These are phyloP conservation scores for Montipora sp. DNA, from an alignment of 64 coral and sea anemone species.

Conservation along the genomic window DNA sequence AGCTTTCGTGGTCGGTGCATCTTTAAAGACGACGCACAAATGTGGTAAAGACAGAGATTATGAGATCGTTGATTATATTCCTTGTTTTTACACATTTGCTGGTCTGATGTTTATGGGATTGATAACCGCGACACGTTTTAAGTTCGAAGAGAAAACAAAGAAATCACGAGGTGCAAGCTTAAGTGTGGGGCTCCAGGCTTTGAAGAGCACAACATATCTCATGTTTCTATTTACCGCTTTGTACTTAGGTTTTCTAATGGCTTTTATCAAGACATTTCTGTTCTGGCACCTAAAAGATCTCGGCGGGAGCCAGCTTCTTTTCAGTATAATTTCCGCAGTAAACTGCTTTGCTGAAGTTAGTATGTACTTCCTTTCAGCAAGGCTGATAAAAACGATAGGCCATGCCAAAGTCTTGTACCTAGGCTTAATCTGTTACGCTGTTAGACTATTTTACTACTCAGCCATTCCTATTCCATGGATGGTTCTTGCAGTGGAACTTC, in stretches of 20 bases:
- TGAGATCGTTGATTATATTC: conserved; percentile 97
- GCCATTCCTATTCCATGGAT: conserved; percentile 95
- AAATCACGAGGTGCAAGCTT: conserved; percentile 73
- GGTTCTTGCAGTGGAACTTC: conserved; percentile 91
- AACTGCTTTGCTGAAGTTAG: conserved; percentile 99
- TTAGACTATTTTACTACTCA: conserved; percentile 95
- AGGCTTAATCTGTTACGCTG: conserved; percentile 92
- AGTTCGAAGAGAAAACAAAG: conserved; percentile 87
- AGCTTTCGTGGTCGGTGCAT: conserved; percentile 95
- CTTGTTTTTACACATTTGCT: conserved; percentile 98
- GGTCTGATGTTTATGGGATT: conserved; percentile 89
- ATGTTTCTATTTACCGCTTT: conserved; percentile 99
- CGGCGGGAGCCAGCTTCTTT: conserved; percentile 92
- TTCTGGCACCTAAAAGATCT: conserved; percentile 99
- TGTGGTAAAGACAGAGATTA: conserved; percentile 88
- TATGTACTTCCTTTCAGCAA: conserved; percentile 99
- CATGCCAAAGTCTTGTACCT: conserved; percentile 95
- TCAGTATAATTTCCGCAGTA: conserved; percentile 98
- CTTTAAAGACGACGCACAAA: conserved; percentile 88
- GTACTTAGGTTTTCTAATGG: conserved; percentile 97
- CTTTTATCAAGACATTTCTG: conserved; percentile 98
- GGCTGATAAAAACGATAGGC: conserved; percentile 93
- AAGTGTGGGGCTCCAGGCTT: conserved; percentile 86
- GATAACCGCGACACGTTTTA: conserved; percentile 81
- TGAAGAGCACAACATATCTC: conserved; percentile 93